These are phyloP conservation scores for Tipula vernalis DNA, from an alignment of 2,888 invertebrate species.

Conservation along the genomic window DNA sequence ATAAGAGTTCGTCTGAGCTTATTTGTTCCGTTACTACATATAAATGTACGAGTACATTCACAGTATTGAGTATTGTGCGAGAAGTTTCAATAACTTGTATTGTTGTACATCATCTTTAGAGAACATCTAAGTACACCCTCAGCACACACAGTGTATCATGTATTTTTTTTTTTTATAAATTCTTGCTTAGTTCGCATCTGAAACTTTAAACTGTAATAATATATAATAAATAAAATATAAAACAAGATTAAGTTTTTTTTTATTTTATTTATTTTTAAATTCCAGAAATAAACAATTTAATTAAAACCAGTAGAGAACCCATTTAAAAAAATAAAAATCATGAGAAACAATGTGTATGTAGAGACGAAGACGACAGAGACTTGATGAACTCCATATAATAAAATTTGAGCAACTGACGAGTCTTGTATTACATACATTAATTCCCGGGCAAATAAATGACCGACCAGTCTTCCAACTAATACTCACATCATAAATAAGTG, in stretches of 20 bases:
- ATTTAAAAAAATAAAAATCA: neutral
- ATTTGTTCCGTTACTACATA: neutral
- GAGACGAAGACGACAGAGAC: neutral
- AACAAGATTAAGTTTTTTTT: neutral
- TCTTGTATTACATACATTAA: neutral
- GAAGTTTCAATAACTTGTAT: neutral
- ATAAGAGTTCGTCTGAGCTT: neutral
- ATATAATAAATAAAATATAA: neutral
- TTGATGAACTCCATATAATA: neutral
- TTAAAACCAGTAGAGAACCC: neutral
- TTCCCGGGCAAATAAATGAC: neutral
- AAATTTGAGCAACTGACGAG: too few relatives aligned
- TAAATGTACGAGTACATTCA: neutral
- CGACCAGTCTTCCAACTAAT: neutral
- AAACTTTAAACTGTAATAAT: neutral
- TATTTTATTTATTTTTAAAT: neutral
- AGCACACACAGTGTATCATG: neutral
- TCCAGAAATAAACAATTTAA: constrained; percentile 1
- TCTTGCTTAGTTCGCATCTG: neutral
- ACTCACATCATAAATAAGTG: neutral
- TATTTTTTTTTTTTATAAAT: neutral
- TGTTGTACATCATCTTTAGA: neutral
- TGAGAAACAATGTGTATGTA: neutral
- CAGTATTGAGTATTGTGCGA: neutral
- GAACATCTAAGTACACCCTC: neutral